Evolutionary conservation across 2,113 vertebrate species (phyloP), one percentile per base, ranked within the genome.

Genomic region (Otocyon megalotis): DNA sequence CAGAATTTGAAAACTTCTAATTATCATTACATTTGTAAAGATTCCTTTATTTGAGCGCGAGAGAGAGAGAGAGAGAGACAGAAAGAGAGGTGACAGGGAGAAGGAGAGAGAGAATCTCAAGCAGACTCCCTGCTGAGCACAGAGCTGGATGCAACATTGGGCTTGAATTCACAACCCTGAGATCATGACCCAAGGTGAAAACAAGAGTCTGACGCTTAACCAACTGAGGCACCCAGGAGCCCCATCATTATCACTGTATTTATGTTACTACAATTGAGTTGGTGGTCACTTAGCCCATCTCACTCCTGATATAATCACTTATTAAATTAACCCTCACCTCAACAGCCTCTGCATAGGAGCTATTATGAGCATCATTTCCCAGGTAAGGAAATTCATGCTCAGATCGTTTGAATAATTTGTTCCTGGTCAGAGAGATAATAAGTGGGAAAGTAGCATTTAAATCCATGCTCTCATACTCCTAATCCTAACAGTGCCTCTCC

Each of bases 261-360:
- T 2, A 15, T 3, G 2, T 1, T 0, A 37, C 9, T 58, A 0
- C 26, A 13, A 12, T 58, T n/a, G 71, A 80, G 54, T 12, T n/a
- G 37, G 30, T 56, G 14, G 2, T 76, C 30, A 11, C 26, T 35
- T 1, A 63, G 12, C 14, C 19, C 24, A 81, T 19, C 5, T 8
- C 22, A 53, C 5, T n/a, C 9, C 19, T 43, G 3, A 37, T n/a
- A 30, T 15, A 84, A 19, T 37, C 35, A 67, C 19, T 37, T 48
- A 62, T 3, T 43, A 20, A 19, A 9, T 60, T 62, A 74, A 62
- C 4, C 35, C 20, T 85, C 4, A 77, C 3, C 15, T 67, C 35
- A 60, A 15, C 19, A 60, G 50, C 2, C 35, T 93, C 72, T 16
- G 10, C 2, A 3, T 16, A n/a, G 11, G 56, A 93, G 35, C 4